Conservation (phyloP, 2,113 vertebrate species). For the Cyphomyrus discorhynchus region DNA sequence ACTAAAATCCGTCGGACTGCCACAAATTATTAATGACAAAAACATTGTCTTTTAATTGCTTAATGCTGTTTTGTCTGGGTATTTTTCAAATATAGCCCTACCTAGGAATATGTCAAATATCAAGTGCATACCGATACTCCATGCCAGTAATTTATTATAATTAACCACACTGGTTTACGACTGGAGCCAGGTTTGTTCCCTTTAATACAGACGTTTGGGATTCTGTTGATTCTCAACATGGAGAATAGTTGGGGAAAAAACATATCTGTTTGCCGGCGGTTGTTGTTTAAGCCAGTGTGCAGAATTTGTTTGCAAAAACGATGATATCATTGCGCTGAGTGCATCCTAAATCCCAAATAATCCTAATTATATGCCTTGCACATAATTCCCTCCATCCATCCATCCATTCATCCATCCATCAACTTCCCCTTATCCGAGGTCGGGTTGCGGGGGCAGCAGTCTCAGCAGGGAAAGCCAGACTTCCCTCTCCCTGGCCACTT, state of each 20-base stretch:
- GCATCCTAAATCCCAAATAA: constrained; percentile 49
- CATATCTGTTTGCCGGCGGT: constrained; percentile 44
- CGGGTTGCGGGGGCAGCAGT: too few species aligned
- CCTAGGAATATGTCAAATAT: not conserved
- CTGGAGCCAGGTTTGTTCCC: constrained; percentile 27
- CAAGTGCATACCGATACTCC: not conserved
- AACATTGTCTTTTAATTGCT: not conserved
- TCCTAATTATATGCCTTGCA: constrained; percentile 37
- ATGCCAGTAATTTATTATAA: not conserved
- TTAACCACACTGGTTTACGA: not conserved
- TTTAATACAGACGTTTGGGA: constrained; percentile 23
- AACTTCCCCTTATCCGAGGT: too few species aligned
- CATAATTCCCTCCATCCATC: constrained; percentile 54
- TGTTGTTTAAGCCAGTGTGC: constrained; percentile 44
- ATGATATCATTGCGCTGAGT: constrained; percentile 51
- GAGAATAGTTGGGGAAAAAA: constrained; percentile 44
- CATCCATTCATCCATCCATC: too few species aligned
- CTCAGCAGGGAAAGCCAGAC: too few species aligned
- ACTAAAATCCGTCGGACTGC: too few species aligned
- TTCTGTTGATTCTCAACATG: constrained; percentile 30
- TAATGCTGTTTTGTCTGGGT: not conserved
- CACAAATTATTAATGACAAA: not conserved
- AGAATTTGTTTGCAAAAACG: constrained; percentile 53
- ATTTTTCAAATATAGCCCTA: not conserved
- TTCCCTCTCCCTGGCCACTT: too few species aligned